Conservation (phyloP, 2,797 vertebrate genomes). For the Peromyscus aztecus region DNA sequence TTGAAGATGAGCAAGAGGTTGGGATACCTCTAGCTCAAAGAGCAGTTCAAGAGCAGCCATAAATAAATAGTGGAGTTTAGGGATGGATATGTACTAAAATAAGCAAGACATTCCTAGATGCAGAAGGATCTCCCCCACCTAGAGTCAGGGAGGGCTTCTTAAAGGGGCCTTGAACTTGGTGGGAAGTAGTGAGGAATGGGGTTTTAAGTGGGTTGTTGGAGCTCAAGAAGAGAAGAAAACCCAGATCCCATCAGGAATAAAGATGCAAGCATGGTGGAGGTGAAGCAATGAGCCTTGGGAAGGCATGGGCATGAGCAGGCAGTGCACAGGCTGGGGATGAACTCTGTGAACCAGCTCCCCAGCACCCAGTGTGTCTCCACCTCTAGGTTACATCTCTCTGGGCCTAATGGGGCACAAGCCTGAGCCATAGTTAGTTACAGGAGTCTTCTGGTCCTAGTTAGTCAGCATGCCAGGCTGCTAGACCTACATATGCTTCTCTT, state of each 20-base stretch:
- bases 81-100: background rate
- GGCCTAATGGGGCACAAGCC: background rate
- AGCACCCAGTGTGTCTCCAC: background rate
- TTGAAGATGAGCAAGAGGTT: accelerated
- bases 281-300: background rate
- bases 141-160: background rate
- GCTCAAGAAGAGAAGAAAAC: background rate
- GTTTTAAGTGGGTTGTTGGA: background rate
- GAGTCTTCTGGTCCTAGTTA: background rate
- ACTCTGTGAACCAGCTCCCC: background rate
- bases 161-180: background rate
- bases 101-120: background rate
- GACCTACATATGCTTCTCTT: background rate
- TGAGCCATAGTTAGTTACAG: background rate
- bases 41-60: background rate
- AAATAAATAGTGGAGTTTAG: background rate
- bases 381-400: background rate
- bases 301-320: background rate
- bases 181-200: background rate
- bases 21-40: background rate
- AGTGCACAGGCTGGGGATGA: background rate
- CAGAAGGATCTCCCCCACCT: background rate
- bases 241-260: background rate
- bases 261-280: background rate
- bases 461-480: background rate